Base-by-base conservation (phyloP, 1,140 invertebrate species). In the Bilobella aurantiaca region DNA sequence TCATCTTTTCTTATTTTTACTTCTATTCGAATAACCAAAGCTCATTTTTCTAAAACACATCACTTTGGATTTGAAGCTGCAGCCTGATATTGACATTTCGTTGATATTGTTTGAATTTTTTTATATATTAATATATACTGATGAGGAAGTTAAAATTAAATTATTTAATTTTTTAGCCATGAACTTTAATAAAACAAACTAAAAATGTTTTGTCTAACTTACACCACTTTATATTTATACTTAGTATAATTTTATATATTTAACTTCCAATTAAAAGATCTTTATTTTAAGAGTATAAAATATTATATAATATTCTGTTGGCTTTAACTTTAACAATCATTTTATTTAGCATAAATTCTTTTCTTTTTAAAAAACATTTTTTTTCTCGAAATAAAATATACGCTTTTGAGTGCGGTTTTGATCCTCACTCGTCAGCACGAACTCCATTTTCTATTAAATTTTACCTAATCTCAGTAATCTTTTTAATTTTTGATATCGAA, bases 11-110 rank as follows among this genome's bases (percentile, higher is more conserved):
- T 86, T 76, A 58, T 81, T 70, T 63, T 82, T 49, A 82, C 78
- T 75, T 77, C 82, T 71, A 61, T 81, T 58, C 83, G 84, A 47
- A 74, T 81, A 66, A 71, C 76, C 65, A 75, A 74, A 64, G 74
- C 76, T 60, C 81, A 86, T 72, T 85, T 86, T 75, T 83, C 81
- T 57, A 78, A 63, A 72, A 77, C 65, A 59, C 83, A 87, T 76
- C 83, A 86, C 74, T 83, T 86, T 76, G 81, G 82, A 70, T 86
- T 87, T 80, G 84, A 87, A 81, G 81, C 81, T 63, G 81, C 82
- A 62, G 81, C 83, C 29, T 86, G 85, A 84, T 87, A 87, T 69
- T 87, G 85, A 83, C 84, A 87, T 77, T 87, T 87, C 81, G 82
- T 87, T 61, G 84, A 87, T 82, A 81, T 87, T 72, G 80, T 87